These are phyloP conservation scores for Dynastes maya DNA, from an alignment of 2,888 invertebrate genomes.

Conservation along the genomic window DNA sequence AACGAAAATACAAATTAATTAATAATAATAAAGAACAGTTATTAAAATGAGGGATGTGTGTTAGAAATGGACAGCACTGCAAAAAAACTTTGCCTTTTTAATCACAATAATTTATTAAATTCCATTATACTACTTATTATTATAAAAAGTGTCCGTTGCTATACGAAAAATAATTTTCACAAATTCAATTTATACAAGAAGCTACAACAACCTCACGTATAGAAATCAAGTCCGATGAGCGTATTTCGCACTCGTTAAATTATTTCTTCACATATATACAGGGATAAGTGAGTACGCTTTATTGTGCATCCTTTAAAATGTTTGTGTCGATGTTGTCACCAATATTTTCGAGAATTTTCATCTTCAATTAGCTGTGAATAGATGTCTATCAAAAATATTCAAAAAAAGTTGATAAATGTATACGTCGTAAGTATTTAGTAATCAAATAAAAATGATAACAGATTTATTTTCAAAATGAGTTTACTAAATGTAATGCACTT, in stretches of 20 bases:
- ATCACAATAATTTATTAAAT: conserved; percentile 53
- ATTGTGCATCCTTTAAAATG: neutral
- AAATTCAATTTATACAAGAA: conserved; percentile 48
- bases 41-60: conserved; percentile 13
- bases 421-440: too few relatives aligned
- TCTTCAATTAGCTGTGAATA: too few relatives aligned
- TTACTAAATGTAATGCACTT: too few relatives aligned
- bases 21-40: neutral
- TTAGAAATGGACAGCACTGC: conserved; percentile 40
- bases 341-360: neutral
- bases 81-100: conserved; percentile 36
- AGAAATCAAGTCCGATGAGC: conserved; percentile 41
- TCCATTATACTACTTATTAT: conserved; percentile 50
- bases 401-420: too few relatives aligned
- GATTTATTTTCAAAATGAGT: too few relatives aligned
- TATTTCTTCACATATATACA: conserved; percentile 17
- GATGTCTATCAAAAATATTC: too few relatives aligned
- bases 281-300: conserved; percentile 9
- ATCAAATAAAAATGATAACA: too few relatives aligned
- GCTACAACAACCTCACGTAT: conserved; percentile 42
- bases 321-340: neutral
- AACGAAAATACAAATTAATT: conserved; percentile 1
- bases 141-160: conserved; percentile 50
- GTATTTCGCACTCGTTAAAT: conserved; percentile 17
- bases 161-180: conserved; percentile 49